Evolutionary conservation across 1,140 invertebrate genomes (phyloP).

Genomic region (Diorhabda sublineata): DNA sequence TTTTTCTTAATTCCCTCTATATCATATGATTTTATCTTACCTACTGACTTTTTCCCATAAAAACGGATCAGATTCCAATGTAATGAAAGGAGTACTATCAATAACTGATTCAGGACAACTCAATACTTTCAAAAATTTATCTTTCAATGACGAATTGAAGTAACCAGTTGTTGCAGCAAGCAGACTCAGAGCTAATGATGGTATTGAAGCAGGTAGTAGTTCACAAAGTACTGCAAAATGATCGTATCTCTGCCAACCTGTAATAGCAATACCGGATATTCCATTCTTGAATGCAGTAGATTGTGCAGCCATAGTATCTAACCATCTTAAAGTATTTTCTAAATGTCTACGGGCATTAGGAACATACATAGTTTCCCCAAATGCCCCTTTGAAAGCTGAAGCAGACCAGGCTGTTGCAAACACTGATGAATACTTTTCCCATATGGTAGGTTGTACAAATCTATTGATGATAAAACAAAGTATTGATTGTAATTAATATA

Average conservation of each 20-base stretch:
- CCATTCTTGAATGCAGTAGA: conserved; percentile 52
- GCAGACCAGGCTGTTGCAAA: conserved; percentile 92
- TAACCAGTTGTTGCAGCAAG: conserved; percentile 58
- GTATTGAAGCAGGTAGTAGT: conserved; percentile 78
- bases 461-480: conserved; percentile 5
- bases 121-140: conserved; percentile 53
- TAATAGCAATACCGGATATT: conserved; percentile 64
- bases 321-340: conserved; percentile 68
- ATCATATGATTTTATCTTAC: not conserved
- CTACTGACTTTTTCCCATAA: conserved; percentile 57
- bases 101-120: conserved; percentile 50
- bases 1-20: too few relatives aligned
- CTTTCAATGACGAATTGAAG: conserved; percentile 55
- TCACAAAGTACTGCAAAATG: conserved; percentile 93
- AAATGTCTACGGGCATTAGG: conserved; percentile 64
- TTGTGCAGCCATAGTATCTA: conserved; percentile 53
- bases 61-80: conserved; percentile 56
- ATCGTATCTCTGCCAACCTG: conserved; percentile 83
- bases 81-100: conserved; percentile 46
- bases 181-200: conserved; percentile 60
- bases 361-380: conserved; percentile 71
- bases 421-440: conserved; percentile 75
- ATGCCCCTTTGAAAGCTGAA: conserved; percentile 83
- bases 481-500: too few relatives aligned
- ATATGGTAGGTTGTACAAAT: conserved; percentile 53